Evolutionary conservation across 2,888 invertebrate genomes (phyloP).

Genomic region (Bombylius major): DNA sequence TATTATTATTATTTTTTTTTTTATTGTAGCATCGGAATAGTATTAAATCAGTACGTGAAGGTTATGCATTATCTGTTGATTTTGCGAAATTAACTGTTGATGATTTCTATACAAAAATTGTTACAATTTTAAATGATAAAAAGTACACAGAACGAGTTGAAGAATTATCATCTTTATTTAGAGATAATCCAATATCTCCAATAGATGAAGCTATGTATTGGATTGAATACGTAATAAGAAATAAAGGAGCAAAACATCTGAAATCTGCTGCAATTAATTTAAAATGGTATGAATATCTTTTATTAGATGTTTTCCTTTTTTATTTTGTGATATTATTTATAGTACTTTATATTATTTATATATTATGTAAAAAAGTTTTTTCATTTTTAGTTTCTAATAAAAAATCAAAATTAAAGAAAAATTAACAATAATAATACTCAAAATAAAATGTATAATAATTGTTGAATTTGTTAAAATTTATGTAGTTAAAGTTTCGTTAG

Average conservation of each 20-base stretch:
- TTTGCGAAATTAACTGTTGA: constrained; percentile 28
- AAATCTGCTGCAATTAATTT: constrained; percentile 30
- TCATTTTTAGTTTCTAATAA: background rate
- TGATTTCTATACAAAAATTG: constrained; percentile 23
- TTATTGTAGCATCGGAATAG: constrained; percentile 28
- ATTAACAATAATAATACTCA: background rate
- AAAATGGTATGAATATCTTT: constrained; percentile 32
- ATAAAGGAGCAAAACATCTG: constrained; percentile 34
- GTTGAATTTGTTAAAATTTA: too few relatives aligned
- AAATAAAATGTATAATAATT: too few relatives aligned
- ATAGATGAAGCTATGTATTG: constrained; percentile 35
- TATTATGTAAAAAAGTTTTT: background rate
- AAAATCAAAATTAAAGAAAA: background rate
- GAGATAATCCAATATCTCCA: constrained; percentile 30
- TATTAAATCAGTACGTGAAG: constrained; percentile 28
- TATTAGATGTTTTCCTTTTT: constrained; percentile 29
- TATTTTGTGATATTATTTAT: background rate
- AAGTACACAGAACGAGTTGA: constrained; percentile 29
- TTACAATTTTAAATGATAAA: constrained; percentile 31
- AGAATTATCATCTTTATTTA: constrained; percentile 29
- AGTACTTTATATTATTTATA: background rate
- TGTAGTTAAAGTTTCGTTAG: too few relatives aligned
- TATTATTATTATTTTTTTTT: constrained; percentile 1
- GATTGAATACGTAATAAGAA: constrained; percentile 36
- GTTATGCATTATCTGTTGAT: constrained; percentile 30